Evolutionary conservation across 2,797 vertebrate species (phyloP), one percentile per base, ranked within the genome.

Genomic region (Eutrigla gurnardus): DNA sequence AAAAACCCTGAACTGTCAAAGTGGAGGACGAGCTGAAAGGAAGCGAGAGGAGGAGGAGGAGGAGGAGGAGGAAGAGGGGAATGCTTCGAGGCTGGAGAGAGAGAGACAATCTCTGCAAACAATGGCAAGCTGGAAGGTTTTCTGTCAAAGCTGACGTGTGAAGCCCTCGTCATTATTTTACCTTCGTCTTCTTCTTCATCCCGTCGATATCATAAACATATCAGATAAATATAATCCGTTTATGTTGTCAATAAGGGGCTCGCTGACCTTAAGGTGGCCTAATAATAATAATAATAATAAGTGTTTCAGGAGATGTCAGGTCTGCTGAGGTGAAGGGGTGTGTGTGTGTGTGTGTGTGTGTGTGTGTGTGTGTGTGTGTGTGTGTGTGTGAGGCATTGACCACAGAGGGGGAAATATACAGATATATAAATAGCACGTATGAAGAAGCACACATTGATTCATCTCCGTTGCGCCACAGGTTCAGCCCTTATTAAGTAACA

Each of bases 171-270:
- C 73, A 66, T 77, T 83, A 82, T 87, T 82, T 75, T 74, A 71
- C 75, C 1, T 82, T 85, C 80, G 25, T 25, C 25, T 25, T 25
- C 25, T 25, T 25, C 25, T 25, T 25, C 25, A 25, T 25, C 25
- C 25, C 25, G 25, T 2, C 25, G 25, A 25, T 2, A 25, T 25
- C 25, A 25, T 1, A 25, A 25, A 25, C 25, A 25, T 25, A 25
- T 25, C 25, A 25, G 25, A 25, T 25, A 25, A 1, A 25, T 25
- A 25, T 25, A 25, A 25, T 25, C 25, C 86, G 89, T 89, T 84
- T 84, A 69, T 75, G 79, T 75, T 83, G 86, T 89, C 85, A 91
- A 89, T 84, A 90, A 55, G 73, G 18, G 58, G 33, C 25, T 69
- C 58, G 72, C 18, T 45, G 52, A 83, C 78, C 69, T 83, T 66